Evolutionary conservation across 2,797 vertebrate genomes (phyloP).

Genomic region (Trichosurus vulpecula): DNA sequence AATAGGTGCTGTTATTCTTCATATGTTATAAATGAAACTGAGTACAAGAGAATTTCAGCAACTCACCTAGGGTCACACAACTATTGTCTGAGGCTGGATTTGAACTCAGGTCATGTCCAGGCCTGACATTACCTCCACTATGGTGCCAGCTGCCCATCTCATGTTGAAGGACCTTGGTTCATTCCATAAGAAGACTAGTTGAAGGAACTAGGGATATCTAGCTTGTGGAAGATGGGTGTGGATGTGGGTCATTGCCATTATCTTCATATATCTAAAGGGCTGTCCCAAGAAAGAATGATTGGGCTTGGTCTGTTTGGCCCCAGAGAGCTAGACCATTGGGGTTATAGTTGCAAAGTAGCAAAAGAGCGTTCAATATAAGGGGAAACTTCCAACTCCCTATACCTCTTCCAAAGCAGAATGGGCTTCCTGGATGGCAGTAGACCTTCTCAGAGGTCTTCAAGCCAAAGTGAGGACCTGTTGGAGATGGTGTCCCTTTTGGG

Average conservation of each 20-base stretch:
- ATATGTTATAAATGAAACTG: background rate
- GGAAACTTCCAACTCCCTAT: background rate
- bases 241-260: background rate
- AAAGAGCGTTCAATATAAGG: background rate
- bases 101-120: background rate
- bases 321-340: background rate
- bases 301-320: background rate
- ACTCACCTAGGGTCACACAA: background rate
- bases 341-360: background rate
- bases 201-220: background rate
- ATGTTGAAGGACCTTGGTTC: background rate
- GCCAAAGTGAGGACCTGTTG: too few relatives aligned
- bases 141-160: background rate
- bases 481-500: background rate
- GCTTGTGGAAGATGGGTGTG: background rate
- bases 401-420: background rate
- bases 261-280: background rate
- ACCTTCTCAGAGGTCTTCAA: background rate
- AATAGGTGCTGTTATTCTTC: background rate
- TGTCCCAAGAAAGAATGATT: background rate
- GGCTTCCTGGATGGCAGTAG: background rate
- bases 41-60: background rate
- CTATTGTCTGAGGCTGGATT: background rate
- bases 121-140: background rate
- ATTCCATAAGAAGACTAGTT: too few relatives aligned